Evolutionary conservation across 2,113 vertebrate species (phyloP).

Genomic region (Nematolebias whitei): DNA sequence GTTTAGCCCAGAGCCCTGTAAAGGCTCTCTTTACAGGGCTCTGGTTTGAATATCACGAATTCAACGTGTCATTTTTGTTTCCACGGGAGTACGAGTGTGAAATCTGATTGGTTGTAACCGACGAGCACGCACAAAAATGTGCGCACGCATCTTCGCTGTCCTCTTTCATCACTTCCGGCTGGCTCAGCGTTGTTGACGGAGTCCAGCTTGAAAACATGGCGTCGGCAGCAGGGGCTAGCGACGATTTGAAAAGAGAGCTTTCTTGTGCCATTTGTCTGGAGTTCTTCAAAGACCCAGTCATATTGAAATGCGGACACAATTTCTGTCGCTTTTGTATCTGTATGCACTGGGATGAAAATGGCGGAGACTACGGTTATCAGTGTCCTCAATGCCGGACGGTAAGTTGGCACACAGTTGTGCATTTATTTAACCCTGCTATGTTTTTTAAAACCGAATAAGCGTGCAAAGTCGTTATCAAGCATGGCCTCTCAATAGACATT

Average conservation of each 20-base stretch:
- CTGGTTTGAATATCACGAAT: too few relatives aligned
- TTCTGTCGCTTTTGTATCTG: constrained; percentile 81
- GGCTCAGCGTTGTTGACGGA: constrained; percentile 9
- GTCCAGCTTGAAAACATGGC: constrained; percentile 69
- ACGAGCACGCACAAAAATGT: constrained; percentile 32
- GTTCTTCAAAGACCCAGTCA: constrained; percentile 79
- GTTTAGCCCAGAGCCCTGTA: too few relatives aligned
- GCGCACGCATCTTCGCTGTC: neutral
- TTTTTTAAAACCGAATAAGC: neutral
- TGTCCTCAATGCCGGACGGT: constrained; percentile 83
- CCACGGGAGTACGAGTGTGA: neutral
- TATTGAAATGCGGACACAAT: constrained; percentile 82
- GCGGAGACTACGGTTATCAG: constrained; percentile 80
- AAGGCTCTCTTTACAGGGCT: too few relatives aligned
- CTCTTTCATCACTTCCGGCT: constrained; percentile 41
- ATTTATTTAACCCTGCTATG: neutral
- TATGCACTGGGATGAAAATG: constrained; percentile 84
- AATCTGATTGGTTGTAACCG: constrained; percentile 45
- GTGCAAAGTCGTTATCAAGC: neutral
- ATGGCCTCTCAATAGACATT: neutral
- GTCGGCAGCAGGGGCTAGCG: constrained; percentile 61
- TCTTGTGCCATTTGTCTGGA: constrained; percentile 82
- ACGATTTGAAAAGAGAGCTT: constrained; percentile 77
- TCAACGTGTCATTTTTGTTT: too few relatives aligned
- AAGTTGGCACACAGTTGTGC: neutral